Evolutionary conservation across 2,113 vertebrate species (phyloP).

Genomic region (Arizona elegans): DNA sequence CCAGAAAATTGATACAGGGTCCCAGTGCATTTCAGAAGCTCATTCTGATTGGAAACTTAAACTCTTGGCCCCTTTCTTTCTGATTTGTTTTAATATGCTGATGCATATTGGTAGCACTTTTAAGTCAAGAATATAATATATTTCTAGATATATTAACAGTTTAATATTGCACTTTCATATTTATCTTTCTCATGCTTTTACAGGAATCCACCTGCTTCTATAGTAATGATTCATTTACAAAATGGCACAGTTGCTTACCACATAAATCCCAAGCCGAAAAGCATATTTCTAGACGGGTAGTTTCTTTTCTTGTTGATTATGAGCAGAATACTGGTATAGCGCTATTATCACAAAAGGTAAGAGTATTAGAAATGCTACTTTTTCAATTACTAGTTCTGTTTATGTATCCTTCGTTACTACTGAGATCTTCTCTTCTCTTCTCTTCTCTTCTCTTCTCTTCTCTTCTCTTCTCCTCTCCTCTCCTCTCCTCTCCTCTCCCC

Average conservation of each 20-base stretch:
- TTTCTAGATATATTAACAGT: not conserved
- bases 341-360: conserved; percentile 27
- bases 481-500: not conserved
- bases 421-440: not conserved
- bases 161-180: not conserved
- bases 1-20: not conserved
- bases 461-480: too few species aligned
- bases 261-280: not conserved
- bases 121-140: not conserved
- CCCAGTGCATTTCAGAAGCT: not conserved
- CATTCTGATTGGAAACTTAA: not conserved
- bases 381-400: not conserved
- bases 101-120: not conserved
- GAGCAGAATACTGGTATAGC: conserved; percentile 29
- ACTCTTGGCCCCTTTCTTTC: not conserved
- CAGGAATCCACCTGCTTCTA: conserved; percentile 57
- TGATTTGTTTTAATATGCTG: not conserved
- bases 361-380: not conserved
- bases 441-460: not conserved
- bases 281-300: not conserved
- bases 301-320: conserved; percentile 55
- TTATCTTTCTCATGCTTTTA: not conserved
- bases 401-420: not conserved
- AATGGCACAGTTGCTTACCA: conserved; percentile 47
- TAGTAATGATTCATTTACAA: conserved; percentile 37